phyloP scores from a whole-genome alignment of 2,797 vertebrate genomes.

The Danio kyathit region DNA sequence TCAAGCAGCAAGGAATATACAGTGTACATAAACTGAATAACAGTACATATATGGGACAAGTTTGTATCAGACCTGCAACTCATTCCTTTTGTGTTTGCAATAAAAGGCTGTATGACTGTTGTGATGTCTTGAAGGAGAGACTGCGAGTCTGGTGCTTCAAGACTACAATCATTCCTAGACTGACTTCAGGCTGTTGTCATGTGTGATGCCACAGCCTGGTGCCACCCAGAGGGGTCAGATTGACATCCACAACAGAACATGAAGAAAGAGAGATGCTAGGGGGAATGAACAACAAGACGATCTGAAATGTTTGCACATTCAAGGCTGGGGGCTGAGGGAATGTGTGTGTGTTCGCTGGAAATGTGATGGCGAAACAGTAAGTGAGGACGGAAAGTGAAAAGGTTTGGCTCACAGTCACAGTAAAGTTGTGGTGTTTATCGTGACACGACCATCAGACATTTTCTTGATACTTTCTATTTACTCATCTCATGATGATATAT shows the following conservation, averaged over 20 bases:
- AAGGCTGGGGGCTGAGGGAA: constrained; percentile 50
- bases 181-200: constrained; percentile 44
- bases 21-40: too few relatives aligned
- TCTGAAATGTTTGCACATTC: constrained; percentile 63
- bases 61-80: too few relatives aligned
- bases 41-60: too few relatives aligned
- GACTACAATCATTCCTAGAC: constrained; percentile 19
- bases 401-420: constrained; percentile 32
- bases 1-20: too few relatives aligned
- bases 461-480: background rate
- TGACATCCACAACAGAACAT: constrained; percentile 63
- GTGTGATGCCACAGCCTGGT: constrained; percentile 51
- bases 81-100: background rate
- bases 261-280: constrained; percentile 57
- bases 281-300: constrained; percentile 61
- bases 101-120: background rate
- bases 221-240: constrained; percentile 63
- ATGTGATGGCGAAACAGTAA: constrained; percentile 52
- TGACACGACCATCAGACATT: background rate
- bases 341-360: constrained; percentile 41
- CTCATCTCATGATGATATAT: background rate
- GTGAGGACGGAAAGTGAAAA: constrained; percentile 42
- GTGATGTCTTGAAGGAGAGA: constrained; percentile 11
- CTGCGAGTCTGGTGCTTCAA: constrained; percentile 9
- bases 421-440: constrained; percentile 28